Base-by-base conservation (phyloP, 2,888 invertebrate genomes). In the Cataglyphis livida region DNA sequence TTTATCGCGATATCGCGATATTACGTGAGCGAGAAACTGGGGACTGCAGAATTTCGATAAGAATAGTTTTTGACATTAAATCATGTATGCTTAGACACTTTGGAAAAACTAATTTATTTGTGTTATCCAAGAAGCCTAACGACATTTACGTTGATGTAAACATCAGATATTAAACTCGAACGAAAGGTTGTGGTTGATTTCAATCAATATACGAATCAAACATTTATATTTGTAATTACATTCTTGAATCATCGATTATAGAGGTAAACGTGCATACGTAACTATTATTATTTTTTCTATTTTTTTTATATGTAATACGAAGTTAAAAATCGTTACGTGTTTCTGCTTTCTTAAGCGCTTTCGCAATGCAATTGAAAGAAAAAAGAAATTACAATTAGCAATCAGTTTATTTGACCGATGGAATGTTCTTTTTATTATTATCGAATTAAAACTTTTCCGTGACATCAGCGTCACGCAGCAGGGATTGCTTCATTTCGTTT, bases 341-440 rank as follows among this genome's bases (percentile, higher is more conserved):
- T 79, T 79, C 71, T 71, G 78, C 78, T 79, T 71, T 79, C 78
- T 61, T 71, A 79, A 59, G 12, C 59, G 59, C 78, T 79, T 79
- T 79, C 44, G 32, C 41, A 51, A 54, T 25, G 25, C 54, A 10
- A 41, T 59, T 28, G 70, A 32, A 59, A n/a, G 6, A 32, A 41
- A 57, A 44, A 70, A 44, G 44, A 59, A 59, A 59, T 79, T 59
- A 18, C 15, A 59, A 78, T 78, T 70, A 70, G 21, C 54, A 66
- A 66, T 66, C 25, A 21, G 5, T 21, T 64, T n/a, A n/a, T 66
- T n/a, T 70, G 15, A 57, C 10, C n/a, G n/a, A 66, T 18, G 48
- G 10, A 32, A 61, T 57, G 18, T n/a, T n/a, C n/a, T 21, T n/a
- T 41, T 28, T 25, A 54, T 62, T n/a, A 28, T 65, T 68, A 15